These are phyloP conservation scores for Ochropleura plecta DNA, from an alignment of 2,888 invertebrate species.

Conservation along the genomic window DNA sequence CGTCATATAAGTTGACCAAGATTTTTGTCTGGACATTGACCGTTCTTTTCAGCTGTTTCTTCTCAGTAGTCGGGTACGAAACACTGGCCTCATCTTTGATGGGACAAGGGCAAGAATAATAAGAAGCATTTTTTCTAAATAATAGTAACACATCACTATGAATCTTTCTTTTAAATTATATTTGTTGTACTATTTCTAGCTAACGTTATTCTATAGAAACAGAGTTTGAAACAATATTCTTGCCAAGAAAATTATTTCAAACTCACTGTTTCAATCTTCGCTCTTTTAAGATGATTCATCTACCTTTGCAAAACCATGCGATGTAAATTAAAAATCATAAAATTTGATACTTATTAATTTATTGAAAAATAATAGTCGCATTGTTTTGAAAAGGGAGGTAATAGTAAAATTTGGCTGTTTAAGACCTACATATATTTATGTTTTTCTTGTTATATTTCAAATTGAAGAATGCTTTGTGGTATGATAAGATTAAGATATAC, in stretches of 20 bases:
- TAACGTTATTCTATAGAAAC: conserved; percentile 24
- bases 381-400: conserved; percentile 48
- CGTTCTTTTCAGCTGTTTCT: too few relatives aligned
- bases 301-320: conserved; percentile 59
- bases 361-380: conserved; percentile 33
- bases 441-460: neutral
- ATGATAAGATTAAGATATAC: neutral
- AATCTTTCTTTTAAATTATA: conserved; percentile 9
- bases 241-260: conserved; percentile 23
- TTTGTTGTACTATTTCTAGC: conserved; percentile 37
- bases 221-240: conserved; percentile 41
- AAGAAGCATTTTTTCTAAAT: neutral
- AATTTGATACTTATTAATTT: conserved; percentile 39
- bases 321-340: conserved; percentile 30
- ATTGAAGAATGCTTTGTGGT: neutral
- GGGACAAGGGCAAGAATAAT: too few relatives aligned
- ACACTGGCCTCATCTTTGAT: too few relatives aligned
- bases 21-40: too few relatives aligned
- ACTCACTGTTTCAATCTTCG: conserved; percentile 23
- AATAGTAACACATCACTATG: conserved; percentile 43
- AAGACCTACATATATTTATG: neutral
- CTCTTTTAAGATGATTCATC: conserved; percentile 22
- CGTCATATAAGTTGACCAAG: too few relatives aligned
- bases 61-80: too few relatives aligned
- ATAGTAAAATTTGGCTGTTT: conserved; percentile 30